Evolutionary conservation across 23 tunicate genomes (phyloP).

Genomic region (Ciona savignyi): DNA sequence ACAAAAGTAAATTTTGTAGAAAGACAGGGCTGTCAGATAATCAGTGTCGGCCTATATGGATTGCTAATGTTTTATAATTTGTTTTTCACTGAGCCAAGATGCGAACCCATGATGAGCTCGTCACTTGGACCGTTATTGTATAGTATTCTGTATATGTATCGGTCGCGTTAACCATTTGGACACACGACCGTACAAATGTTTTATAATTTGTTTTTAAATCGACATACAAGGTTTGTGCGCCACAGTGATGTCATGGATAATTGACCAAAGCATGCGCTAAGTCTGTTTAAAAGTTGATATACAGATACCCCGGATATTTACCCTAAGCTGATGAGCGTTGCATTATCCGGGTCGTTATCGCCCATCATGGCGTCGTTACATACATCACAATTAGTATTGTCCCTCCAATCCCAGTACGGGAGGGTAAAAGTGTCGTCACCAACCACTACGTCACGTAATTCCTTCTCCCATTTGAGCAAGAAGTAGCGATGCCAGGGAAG

Average conservation of each 20-base stretch:
- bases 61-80: no score
- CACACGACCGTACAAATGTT: no score
- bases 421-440: constrained; percentile 35
- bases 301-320: not conserved
- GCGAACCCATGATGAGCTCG: no score
- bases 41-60: no score
- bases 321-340: constrained; percentile 28
- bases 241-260: not conserved
- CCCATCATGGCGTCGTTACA: constrained; percentile 73
- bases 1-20: no score
- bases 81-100: no score
- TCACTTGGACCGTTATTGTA: no score
- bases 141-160: no score
- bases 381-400: constrained; percentile 41
- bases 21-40: no score
- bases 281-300: not conserved
- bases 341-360: constrained; percentile 15
- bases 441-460: constrained; percentile 31
- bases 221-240: no score
- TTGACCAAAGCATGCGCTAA: not conserved
- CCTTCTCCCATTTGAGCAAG: constrained; percentile 67
- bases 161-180: no score
- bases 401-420: constrained; percentile 83
- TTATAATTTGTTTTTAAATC: no score
- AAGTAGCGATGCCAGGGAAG: constrained; percentile 82